Conservation (phyloP, 2,888 invertebrate species). For the Fragum sueziense region DNA sequence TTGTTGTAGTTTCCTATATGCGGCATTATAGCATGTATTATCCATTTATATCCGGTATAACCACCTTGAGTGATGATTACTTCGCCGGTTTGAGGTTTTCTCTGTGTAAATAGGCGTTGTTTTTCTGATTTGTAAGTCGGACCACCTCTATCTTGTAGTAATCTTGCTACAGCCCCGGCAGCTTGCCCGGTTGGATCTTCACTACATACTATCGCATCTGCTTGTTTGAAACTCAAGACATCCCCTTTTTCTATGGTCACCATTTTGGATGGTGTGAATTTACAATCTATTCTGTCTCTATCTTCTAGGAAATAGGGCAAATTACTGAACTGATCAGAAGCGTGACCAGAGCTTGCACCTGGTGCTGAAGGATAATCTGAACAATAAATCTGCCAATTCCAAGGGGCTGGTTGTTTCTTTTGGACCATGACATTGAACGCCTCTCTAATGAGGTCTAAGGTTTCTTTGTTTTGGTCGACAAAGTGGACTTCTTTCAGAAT, state of each 20-base stretch:
- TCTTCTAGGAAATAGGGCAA: background rate
- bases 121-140: slow-evolving; percentile 16
- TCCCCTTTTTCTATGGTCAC: background rate
- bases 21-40: slow-evolving; percentile 25
- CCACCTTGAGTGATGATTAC: slow-evolving; percentile 26
- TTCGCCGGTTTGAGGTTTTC: background rate
- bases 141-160: slow-evolving; percentile 17
- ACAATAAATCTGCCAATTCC: slow-evolving; percentile 5
- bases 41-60: background rate
- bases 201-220: slow-evolving; percentile 37
- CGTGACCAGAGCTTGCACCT: background rate
- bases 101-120: background rate
- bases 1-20: background rate
- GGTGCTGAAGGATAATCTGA: background rate
- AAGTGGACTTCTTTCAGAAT: slow-evolving; percentile 45
- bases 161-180: slow-evolving; percentile 25
- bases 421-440: background rate
- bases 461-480: slow-evolving; percentile 19
- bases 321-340: background rate
- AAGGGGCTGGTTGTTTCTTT: background rate
- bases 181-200: slow-evolving; percentile 28
- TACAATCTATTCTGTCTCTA: background rate
- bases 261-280: background rate
- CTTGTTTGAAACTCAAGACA: background rate
- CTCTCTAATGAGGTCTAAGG: background rate